These are phyloP conservation scores for Protula sp. DNA, from an alignment of 2,888 invertebrate species.

Conservation along the genomic window DNA sequence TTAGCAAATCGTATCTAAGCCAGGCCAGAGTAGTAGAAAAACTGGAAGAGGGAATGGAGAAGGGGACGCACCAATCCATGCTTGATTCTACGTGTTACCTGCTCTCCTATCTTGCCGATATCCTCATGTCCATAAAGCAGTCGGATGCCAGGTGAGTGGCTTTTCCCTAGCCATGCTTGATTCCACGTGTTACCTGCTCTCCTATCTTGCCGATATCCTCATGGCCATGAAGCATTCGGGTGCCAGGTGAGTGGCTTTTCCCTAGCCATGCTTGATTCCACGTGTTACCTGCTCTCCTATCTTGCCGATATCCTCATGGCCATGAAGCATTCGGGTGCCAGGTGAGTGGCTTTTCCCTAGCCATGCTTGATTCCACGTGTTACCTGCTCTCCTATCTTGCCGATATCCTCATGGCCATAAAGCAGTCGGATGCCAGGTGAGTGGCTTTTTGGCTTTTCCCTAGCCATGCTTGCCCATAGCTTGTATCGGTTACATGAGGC, in stretches of 20 bases:
- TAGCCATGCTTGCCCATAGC: not conserved
- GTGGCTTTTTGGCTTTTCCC: not conserved
- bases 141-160: slow-evolving; percentile 46
- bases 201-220: slow-evolving; percentile 76
- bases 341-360: slow-evolving; percentile 54
- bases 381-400: slow-evolving; percentile 79
- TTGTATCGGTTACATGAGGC: not conserved
- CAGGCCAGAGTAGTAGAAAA: slow-evolving; percentile 61
- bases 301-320: slow-evolving; percentile 70
- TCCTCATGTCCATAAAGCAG: slow-evolving; percentile 60
- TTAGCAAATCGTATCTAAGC: slow-evolving; percentile 60
- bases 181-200: slow-evolving; percentile 71
- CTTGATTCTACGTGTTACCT: slow-evolving; percentile 68
- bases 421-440: slow-evolving; percentile 34
- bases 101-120: slow-evolving; percentile 77
- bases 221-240: slow-evolving; percentile 56
- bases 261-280: slow-evolving; percentile 54
- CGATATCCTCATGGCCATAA: slow-evolving; percentile 65
- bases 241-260: slow-evolving; percentile 53
- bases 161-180: slow-evolving; percentile 53
- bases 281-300: slow-evolving; percentile 79
- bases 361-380: slow-evolving; percentile 61
- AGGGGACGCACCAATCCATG: slow-evolving; percentile 52
- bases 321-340: slow-evolving; percentile 50
- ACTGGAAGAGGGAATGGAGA: slow-evolving; percentile 56